Evolutionary conservation across 2,797 vertebrate genomes (phyloP).

Genomic region (Buphagus erythrorhynchus): DNA sequence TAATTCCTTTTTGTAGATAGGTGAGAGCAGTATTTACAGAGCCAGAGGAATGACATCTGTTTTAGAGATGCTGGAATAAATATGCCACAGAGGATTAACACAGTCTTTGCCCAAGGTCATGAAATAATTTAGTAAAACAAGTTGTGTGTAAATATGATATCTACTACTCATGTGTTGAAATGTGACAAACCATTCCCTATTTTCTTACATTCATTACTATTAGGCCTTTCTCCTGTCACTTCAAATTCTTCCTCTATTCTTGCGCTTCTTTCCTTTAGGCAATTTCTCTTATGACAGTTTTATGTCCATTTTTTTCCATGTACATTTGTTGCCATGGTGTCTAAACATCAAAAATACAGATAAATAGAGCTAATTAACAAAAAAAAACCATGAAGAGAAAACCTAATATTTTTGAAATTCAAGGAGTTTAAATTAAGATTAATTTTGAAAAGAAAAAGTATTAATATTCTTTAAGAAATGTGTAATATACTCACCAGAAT

Average conservation of each 20-base stretch:
- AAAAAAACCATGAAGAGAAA: neutral
- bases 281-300: neutral
- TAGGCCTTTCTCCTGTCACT: constrained; percentile 10
- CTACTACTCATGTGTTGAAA: constrained; percentile 10
- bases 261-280: neutral
- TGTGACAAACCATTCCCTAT: constrained; percentile 21
- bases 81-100: constrained; percentile 15
- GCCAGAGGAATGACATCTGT: neutral
- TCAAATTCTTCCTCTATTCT: neutral
- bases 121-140: constrained; percentile 40
- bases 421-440: neutral
- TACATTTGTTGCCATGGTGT: neutral
- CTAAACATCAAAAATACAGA: neutral
- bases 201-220: constrained; percentile 34
- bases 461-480: neutral
- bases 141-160: constrained; percentile 33
- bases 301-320: neutral
- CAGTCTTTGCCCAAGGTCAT: constrained; percentile 33
- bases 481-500: neutral
- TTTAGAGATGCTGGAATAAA: constrained; percentile 34
- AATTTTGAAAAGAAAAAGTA: neutral
- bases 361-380: neutral
- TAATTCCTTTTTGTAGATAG: neutral
- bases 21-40: neutral
- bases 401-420: neutral